Percentiles rank a stretch among this genome's conserved stretches.
Evolutionary conservation across 2,797 vertebrate species (phyloP).

Genomic region (Megalops cyprinoides): DNA sequence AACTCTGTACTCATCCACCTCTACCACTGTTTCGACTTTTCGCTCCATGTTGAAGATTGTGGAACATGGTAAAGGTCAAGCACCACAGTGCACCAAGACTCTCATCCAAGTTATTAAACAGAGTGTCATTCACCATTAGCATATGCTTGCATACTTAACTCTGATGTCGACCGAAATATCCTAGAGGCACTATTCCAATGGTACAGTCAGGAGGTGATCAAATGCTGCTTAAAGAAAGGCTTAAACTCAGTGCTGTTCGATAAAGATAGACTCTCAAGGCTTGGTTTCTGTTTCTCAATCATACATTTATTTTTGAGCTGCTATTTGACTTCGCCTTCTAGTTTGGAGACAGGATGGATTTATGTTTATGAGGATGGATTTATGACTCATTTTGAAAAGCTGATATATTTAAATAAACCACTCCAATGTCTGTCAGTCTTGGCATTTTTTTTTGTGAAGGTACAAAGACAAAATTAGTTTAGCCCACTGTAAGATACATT

Average conservation of each 20-base stretch:
- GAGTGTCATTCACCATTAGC: background rate
- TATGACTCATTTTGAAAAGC: background rate
- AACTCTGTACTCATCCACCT: background rate
- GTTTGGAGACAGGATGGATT: background rate
- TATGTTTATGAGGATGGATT: background rate
- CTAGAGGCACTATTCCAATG: background rate
- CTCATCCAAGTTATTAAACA: background rate
- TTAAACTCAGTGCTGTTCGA: background rate
- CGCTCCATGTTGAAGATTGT: background rate
- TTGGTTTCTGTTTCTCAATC: background rate
- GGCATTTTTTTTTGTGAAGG: background rate
- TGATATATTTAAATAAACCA: background rate
- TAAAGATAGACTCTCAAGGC: constrained; percentile 17
- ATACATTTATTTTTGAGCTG: background rate
- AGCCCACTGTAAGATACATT: background rate
- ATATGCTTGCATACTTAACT: background rate
- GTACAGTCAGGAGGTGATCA: background rate
- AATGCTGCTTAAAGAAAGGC: background rate
- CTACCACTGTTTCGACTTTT: constrained; percentile 10
- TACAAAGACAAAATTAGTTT: background rate
- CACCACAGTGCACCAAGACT: background rate
- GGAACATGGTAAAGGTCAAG: background rate
- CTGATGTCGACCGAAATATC: no score
- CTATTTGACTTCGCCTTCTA: background rate
- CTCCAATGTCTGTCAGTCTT: background rate